Evolutionary conservation across 2,113 vertebrate genomes (phyloP).

Genomic region (Corythornis vintsioides): DNA sequence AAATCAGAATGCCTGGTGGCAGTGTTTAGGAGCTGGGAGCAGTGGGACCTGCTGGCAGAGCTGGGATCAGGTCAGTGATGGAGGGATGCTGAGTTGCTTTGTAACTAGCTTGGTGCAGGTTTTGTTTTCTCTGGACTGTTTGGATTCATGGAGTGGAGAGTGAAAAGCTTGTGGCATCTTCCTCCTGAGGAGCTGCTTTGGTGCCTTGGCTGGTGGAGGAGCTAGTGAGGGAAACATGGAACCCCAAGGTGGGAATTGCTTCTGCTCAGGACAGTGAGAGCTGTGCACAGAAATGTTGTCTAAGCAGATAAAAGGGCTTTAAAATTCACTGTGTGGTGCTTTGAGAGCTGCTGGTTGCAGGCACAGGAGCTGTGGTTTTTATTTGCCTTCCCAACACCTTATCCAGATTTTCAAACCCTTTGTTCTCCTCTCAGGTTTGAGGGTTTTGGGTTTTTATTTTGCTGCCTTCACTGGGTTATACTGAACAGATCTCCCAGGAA

Average conservation of each 20-base stretch:
- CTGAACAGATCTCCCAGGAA: neutral
- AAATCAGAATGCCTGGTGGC: neutral
- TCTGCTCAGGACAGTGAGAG: neutral
- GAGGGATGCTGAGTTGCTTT: neutral
- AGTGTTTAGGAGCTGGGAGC: too few relatives aligned
- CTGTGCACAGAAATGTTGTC: neutral
- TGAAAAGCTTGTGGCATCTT: neutral
- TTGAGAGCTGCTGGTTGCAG: neutral
- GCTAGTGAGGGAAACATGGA: neutral
- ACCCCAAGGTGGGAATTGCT: neutral
- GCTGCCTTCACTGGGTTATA: neutral
- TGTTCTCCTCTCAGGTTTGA: neutral
- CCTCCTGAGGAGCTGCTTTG: neutral
- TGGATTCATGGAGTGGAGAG: neutral
- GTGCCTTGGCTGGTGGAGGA: neutral
- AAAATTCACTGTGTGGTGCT: neutral
- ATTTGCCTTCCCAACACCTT: neutral
- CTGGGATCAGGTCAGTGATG: too few relatives aligned
- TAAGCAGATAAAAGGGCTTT: neutral
- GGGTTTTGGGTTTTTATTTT: neutral
- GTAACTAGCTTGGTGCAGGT: neutral
- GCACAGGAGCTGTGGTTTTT: fast-evolving
- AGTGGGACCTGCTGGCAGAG: too few relatives aligned
- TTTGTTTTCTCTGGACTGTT: neutral
- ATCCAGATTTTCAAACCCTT: neutral